Base-by-base conservation (phyloP, 2,888 invertebrate genomes). In the Acanthosepion lycidas region DNA sequence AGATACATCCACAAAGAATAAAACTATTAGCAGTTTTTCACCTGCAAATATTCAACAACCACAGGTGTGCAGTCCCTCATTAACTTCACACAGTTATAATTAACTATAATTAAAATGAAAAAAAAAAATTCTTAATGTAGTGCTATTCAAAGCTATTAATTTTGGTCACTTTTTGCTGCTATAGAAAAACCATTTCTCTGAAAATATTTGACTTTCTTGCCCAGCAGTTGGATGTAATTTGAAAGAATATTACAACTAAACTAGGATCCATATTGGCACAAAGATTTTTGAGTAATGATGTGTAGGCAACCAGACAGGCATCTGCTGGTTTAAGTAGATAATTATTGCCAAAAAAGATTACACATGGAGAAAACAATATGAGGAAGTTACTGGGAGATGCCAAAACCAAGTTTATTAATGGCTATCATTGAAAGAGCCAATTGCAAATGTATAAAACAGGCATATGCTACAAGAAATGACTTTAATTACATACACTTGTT, bases 321-420 rank as follows among this genome's bases (percentile, higher is more conserved):
- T 78, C 78, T 78, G 78, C n/a, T n/a, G 78, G n/a, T 78, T n/a
- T 78, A n/a, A 15, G 78, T 78, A 78, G n/a, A 78, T 78, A 78
- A 33, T 12, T 23, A 33, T 33, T 78, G 78, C 78, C n/a, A 78
- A 78, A 78, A 78, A 78, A n/a, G n/a, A n/a, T n/a, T 15, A n/a
- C 15, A n/a, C 0, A 78, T 6, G 6, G 78, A 78, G n/a, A 78
- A 78, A 78, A 78, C 33, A 78, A 33, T 78, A 78, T 78, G 78
- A n/a, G 78, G n/a, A n/a, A n/a, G 78, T 78, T 78, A 33, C 33
- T n/a, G 33, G n/a, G 12, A 78, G 78, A 78, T 78, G 78, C n/a
- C 78, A 78, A 78, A n/a, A 78, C n/a, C n/a, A n/a, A 5, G 78
- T 78, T 78, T 78, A 78, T 78, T 78, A 78, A 78, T 78, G 78